Evolutionary conservation across 2,797 vertebrate species (phyloP), one percentile per base, ranked within the genome.

Genomic region (Acrossocheilus wenchowensis): DNA sequence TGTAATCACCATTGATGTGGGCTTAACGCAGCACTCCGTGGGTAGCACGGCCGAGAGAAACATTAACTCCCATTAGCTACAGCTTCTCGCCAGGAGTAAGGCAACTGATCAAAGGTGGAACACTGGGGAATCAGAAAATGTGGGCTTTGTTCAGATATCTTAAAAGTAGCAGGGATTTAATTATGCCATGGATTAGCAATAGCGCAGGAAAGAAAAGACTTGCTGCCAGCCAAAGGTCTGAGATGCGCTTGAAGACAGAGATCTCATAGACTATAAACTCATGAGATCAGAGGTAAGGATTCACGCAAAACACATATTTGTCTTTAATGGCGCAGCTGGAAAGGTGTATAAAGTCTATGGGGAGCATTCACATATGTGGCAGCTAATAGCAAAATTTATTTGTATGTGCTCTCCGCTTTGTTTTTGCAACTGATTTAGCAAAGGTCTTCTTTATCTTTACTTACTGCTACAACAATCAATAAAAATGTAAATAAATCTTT

Each of bases 1-100:
- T 89, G 87, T 89, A 89, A 89, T 90, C 86, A 89, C 78, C 87
- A 88, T 84, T 89, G 89, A 91, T 87, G 90, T 89, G 88, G 87
- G 90, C 88, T 92, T 89, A 93, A 87, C 86, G n/a, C 85, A 79
- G 87, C 75, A 83, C 88, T 82, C 89, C 62, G 86, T 90, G 88
- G 90, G 90, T 90, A 91, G 90, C 82, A 68, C 86, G 85, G 85
- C 85, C 43, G 62, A 90, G 86, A 90, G 79, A 87, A 90, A 90
- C 88, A 89, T 90, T 89, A 86, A 90, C 85, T 87, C 85, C 89
- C 88, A 90, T 90, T 90, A 91, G 87, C 85, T 68, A 64, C 80
- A 73, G 85, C 62, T 77, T 86, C 87, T 88, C 87, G 36, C 87
- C 83, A 85, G 82, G 88, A 88, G 72, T 66, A 45, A 87, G 85